Evolutionary conservation across 2,113 vertebrate species (phyloP).

Genomic region (Indicator indicator): DNA sequence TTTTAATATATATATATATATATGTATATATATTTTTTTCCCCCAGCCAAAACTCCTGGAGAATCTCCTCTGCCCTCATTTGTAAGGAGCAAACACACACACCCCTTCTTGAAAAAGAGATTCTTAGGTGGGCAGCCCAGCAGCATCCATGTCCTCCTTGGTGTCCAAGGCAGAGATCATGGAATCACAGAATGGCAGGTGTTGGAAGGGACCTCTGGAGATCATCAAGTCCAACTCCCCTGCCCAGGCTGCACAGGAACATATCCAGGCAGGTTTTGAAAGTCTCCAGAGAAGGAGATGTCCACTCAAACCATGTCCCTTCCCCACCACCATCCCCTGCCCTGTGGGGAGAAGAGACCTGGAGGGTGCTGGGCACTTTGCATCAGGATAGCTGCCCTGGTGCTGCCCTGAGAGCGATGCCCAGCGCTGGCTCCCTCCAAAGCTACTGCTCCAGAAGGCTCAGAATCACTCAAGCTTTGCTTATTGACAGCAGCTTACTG

Average conservation of each 20-base stretch:
- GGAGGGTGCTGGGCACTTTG: background rate
- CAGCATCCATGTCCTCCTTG: rapidly evolving
- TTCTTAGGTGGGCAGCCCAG: background rate
- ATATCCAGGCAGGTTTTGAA: no score
- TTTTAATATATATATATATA: no score
- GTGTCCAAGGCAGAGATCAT: background rate
- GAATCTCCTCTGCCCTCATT: background rate
- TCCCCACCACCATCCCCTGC: background rate
- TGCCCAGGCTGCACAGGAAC: no score
- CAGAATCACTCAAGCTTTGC: background rate
- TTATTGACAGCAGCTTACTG: background rate
- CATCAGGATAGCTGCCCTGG: rapidly evolving
- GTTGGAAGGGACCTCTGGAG: no score
- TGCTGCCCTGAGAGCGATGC: background rate
- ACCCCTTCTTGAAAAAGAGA: background rate
- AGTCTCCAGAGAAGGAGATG: no score
- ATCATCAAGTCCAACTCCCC: no score
- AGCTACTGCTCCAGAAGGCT: background rate
- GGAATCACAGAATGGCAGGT: no score
- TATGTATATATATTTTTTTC: background rate
- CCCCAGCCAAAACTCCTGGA: background rate
- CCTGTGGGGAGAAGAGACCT: rapidly evolving
- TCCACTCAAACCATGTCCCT: background rate
- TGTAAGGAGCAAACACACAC: background rate
- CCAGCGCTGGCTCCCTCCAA: rapidly evolving